A percentile compares a stretch with the other conserved stretches of the same genome.
phyloP scores from a whole-genome alignment of 2,113 vertebrate species.

The Turdus rufiventris region DNA sequence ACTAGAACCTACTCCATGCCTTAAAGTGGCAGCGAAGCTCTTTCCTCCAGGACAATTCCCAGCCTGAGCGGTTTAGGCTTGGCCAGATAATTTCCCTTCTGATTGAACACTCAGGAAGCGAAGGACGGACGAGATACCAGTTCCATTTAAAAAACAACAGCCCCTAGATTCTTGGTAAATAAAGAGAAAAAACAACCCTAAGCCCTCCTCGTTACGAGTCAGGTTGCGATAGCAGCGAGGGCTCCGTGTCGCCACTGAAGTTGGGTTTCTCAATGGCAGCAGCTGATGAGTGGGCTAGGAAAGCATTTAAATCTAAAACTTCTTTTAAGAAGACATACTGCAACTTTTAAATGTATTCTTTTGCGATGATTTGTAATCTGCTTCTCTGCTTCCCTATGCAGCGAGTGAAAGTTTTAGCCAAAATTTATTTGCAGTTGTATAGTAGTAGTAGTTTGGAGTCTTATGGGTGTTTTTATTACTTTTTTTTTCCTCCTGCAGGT shows the following conservation, averaged over 20 bases:
- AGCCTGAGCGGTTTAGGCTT: background rate
- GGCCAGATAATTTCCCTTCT: slow-evolving; percentile 13
- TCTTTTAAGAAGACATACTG: slow-evolving; percentile 14
- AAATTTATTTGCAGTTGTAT: slow-evolving; percentile 68
- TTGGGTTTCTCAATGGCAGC: slow-evolving; percentile 12
- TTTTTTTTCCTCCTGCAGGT: slow-evolving; percentile 90
- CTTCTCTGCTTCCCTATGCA: slow-evolving; percentile 67
- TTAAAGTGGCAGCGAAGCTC: slow-evolving; percentile 37
- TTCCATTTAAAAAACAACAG: background rate
- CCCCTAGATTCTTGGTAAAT: slow-evolving; percentile 22
- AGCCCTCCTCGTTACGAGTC: background rate
- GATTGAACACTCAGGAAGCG: slow-evolving; percentile 46
- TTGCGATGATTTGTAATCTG: slow-evolving; percentile 66
- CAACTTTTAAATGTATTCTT: slow-evolving; percentile 68
- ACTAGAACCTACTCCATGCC: slow-evolving; percentile 20
- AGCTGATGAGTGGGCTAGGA: slow-evolving; percentile 20
- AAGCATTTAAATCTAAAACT: slow-evolving; percentile 26
- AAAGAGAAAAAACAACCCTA: background rate
- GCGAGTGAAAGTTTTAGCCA: slow-evolving; percentile 62
- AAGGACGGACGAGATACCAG: background rate
- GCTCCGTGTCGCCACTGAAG: background rate
- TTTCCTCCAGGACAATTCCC: background rate
- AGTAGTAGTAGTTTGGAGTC: slow-evolving; percentile 71
- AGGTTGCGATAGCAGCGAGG: background rate
- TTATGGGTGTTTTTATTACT: slow-evolving; percentile 75